Percentiles rank a stretch among this genome's conserved stretches.
Evolutionary conservation across 2,113 vertebrate species (phyloP).

Genomic region (Silurus glanis): DNA sequence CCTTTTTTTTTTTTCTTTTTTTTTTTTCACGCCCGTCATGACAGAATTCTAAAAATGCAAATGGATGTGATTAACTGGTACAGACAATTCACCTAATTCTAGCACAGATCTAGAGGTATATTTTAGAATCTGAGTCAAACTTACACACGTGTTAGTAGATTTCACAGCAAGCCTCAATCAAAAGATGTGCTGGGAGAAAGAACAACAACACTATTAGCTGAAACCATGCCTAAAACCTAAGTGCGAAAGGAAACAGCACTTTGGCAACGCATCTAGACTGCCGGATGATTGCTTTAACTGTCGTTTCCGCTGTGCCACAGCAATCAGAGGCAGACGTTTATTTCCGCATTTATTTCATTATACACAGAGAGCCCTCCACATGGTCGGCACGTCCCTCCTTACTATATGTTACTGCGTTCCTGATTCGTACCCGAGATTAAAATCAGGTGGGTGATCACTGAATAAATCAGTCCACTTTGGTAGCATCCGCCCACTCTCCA

Average conservation of each 20-base stretch:
- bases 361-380: conserved; percentile 23
- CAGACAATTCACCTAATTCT: neutral
- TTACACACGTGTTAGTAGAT: neutral
- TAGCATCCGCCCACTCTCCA: conserved; percentile 47
- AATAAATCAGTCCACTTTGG: conserved; percentile 43
- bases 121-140: neutral
- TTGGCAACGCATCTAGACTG: conserved; percentile 31
- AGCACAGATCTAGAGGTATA: neutral
- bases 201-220: neutral
- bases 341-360: conserved; percentile 43
- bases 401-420: conserved; percentile 16
- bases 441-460: conserved; percentile 23
- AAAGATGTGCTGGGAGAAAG: neutral
- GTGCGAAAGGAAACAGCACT: conserved; percentile 31
- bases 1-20: neutral
- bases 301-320: conserved; percentile 22
- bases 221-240: conserved; percentile 19
- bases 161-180: conserved; percentile 2
- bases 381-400: conserved; percentile 20
- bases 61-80: neutral
- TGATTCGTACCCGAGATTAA: conserved; percentile 17
- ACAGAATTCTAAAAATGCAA: conserved; percentile 21
- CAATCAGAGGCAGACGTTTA: conserved; percentile 35
- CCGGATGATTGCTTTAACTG: conserved; percentile 38
- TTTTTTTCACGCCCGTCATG: neutral